These are phyloP conservation scores for Eupithecia pulchellata DNA, from an alignment of 2,888 invertebrate genomes.

Conservation along the genomic window DNA sequence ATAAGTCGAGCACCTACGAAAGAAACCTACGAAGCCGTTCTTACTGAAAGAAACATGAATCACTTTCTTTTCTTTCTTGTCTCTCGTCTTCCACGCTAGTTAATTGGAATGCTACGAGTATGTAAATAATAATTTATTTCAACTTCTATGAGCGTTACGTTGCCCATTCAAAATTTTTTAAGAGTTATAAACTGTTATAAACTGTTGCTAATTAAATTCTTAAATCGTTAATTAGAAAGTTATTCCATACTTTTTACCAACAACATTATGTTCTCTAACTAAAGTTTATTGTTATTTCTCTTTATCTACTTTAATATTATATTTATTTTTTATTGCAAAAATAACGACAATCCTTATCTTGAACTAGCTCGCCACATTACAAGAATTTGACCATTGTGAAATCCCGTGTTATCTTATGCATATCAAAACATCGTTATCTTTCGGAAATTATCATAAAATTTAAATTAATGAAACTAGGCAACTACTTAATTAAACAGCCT, in stretches of 20 bases:
- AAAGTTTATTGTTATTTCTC: conserved; percentile 36
- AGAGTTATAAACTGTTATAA: background rate
- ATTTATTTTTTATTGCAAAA: conserved; percentile 46
- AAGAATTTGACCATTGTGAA: conserved; percentile 52
- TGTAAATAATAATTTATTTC: too few species aligned
- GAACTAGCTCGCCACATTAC: conserved; percentile 43
- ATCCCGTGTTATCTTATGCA: conserved; percentile 48
- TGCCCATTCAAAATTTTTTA: background rate
- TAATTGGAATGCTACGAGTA: background rate
- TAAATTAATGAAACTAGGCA: conserved; percentile 53
- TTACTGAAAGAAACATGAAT: background rate
- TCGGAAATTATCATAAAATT: conserved; percentile 55
- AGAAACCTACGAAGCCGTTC: background rate
- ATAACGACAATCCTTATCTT: conserved; percentile 37
- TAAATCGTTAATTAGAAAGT: conserved; percentile 27
- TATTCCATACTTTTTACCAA: conserved; percentile 13
- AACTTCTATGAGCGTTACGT: background rate
- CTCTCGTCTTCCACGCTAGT: background rate
- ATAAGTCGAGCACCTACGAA: background rate
- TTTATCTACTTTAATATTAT: conserved; percentile 31
- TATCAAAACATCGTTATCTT: conserved; percentile 51
- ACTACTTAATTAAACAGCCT: conserved; percentile 54
- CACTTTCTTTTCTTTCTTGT: background rate
- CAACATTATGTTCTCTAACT: conserved; percentile 33
- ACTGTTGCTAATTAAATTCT: conserved; percentile 13